Percentiles rank a stretch among this genome's conserved stretches.
These are phyloP conservation scores for Chondrosia reniformis DNA, from an alignment of 37 sponge, comb jelly and placozoan genomes.

Conservation along the genomic window DNA sequence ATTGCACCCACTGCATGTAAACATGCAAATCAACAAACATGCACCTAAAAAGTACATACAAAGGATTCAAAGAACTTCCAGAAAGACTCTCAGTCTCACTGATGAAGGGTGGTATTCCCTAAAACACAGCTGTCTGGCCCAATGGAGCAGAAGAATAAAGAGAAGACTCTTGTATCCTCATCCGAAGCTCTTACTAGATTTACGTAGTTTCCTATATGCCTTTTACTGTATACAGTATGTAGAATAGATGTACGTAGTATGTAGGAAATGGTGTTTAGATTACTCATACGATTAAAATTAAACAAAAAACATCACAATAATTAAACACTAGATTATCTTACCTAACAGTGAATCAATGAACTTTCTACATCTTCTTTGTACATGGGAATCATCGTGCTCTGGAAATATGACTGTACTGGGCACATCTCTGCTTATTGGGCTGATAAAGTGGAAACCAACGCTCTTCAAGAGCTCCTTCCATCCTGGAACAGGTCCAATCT, in stretches of 20 bases:
- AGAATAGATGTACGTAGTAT: neutral
- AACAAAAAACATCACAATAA: neutral
- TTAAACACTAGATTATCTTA: neutral
- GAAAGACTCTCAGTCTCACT: too few species aligned
- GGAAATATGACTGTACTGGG: conserved; percentile 81
- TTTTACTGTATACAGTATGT: too few species aligned
- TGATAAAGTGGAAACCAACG: conserved; percentile 79
- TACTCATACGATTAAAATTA: neutral
- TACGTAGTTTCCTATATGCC: too few species aligned
- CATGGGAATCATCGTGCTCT: conserved; percentile 83
- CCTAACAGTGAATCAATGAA: conserved; percentile 66
- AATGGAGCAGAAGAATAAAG: too few species aligned
- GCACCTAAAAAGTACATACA: neutral
- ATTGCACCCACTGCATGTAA: neutral
- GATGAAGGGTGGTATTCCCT: too few species aligned
- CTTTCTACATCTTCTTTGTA: conserved; percentile 55
- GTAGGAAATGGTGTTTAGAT: neutral
- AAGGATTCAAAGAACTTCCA: too few species aligned
- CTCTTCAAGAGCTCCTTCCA: conserved; percentile 80
- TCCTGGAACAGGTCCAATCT: conserved; percentile 61
- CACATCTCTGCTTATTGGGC: conserved; percentile 55
- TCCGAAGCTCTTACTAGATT: too few species aligned
- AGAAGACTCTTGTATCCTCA: too few species aligned
- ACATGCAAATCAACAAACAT: neutral
- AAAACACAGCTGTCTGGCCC: too few species aligned